Evolutionary conservation across 2,888 invertebrate genomes (phyloP), one percentile per base, ranked within the genome.

Genomic region (Emesis russula): DNA sequence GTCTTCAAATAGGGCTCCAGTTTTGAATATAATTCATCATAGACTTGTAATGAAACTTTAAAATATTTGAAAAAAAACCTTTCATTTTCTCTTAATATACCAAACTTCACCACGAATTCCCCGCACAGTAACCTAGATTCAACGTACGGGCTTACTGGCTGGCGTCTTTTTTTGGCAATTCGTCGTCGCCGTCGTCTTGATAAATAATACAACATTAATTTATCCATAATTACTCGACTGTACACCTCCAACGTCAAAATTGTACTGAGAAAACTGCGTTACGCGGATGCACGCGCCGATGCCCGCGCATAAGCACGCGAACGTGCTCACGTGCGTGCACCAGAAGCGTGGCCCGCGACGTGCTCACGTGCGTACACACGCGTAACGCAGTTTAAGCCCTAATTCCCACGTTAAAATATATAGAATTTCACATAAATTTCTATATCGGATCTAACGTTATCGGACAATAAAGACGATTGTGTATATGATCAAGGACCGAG

Each of bases 11-110:
- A 92, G 77, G 92, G 91, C 81, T 92, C 92, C 91, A 92, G 92
- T 92, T 92, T 92, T 84, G 91, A 92, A 92, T 78, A 92, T 91
- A 92, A 91, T 92, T 92, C 91, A 80, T 92, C 88, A 91, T 92
- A 92, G 91, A 90, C 88, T 81, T 92, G 89, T 89, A 92, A 74
- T 75, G 91, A 91, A 89, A 91, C 91, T 87, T 91, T 89, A 91
- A 92, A 91, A 91, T 25, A 25, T 25, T 25, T 25, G 25, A 25
- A 25, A 25, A 25, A 25, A 25, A 25, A 25, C 25, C 25, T 88
- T 84, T 90, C 88, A 92, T 92, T 92, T 91, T 92, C 78, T 89
- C 91, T 92, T 89, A 92, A 91, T 92, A 80, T 91, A 92, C 90
- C 74, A 80, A 92, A 90, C 91, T 87, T 90, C 66, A 88, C 83